phyloP scores from a whole-genome alignment of 2,113 vertebrate genomes.

The Sterna hirundo region DNA sequence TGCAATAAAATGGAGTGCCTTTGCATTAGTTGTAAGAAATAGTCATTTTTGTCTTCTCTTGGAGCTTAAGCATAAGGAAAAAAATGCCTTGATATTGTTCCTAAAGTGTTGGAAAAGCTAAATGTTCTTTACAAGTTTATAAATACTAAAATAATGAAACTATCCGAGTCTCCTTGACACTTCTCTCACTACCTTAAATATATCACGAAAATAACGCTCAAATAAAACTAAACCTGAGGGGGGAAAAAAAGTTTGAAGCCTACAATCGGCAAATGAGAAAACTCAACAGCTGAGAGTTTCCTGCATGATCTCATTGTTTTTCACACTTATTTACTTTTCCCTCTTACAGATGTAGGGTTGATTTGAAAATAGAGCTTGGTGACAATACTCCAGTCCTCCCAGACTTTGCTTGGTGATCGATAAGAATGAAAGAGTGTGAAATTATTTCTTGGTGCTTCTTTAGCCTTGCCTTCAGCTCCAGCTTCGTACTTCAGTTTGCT shows the following conservation, averaged over 20 bases:
- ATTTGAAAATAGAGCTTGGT: not conserved
- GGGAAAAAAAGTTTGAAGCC: not conserved
- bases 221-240: not conserved
- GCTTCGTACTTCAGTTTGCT: not conserved
- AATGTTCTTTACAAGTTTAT: not conserved
- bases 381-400: not conserved
- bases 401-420: not conserved
- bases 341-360: not conserved
- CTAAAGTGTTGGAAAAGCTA: not conserved
- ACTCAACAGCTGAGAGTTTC: not conserved
- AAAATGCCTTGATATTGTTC: not conserved
- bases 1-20: not conserved
- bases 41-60: not conserved
- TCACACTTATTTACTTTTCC: not conserved
- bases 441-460: not conserved
- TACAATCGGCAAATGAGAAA: not conserved
- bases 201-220: not conserved
- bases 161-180: not conserved
- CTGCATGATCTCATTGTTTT: not conserved
- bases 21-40: not conserved
- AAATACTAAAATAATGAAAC: not conserved
- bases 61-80: not conserved
- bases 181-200: not conserved
- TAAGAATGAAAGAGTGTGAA: not conserved
- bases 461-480: not conserved